phyloP scores from a whole-genome alignment of 2,888 invertebrate genomes.

The Conchocele bisecta region DNA sequence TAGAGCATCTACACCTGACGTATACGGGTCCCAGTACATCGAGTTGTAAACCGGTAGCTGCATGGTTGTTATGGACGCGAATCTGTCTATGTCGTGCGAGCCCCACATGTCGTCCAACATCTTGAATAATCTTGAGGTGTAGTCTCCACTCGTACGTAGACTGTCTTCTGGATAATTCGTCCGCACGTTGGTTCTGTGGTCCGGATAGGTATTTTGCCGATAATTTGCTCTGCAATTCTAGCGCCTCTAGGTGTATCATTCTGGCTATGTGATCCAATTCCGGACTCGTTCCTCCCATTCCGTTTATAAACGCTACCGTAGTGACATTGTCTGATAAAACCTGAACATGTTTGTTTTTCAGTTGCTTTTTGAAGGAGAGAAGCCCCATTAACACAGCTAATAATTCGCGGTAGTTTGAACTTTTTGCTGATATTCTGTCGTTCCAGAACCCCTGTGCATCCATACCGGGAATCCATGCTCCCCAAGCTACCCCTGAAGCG shows the following conservation, averaged over 20 bases:
- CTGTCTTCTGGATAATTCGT: not conserved
- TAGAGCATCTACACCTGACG: slow-evolving; percentile 16
- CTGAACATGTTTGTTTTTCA: not conserved
- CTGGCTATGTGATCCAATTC: not conserved
- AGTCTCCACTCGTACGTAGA: not conserved
- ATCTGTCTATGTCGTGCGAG: slow-evolving; percentile 12
- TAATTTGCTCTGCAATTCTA: not conserved
- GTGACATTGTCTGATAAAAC: slow-evolving; percentile 3
- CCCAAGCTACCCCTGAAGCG: not conserved
- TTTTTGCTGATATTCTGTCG: not conserved
- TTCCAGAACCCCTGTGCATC: slow-evolving; percentile 4
- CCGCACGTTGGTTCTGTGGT: not conserved
- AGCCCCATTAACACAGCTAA: slow-evolving; percentile 12
- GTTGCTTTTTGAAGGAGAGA: not conserved
- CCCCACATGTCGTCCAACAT: slow-evolving; percentile 11
- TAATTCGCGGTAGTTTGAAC: slow-evolving; percentile 13
- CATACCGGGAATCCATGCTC: slow-evolving; percentile 1
- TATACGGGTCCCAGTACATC: slow-evolving; percentile 11
- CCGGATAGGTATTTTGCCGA: not conserved
- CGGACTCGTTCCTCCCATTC: not conserved
- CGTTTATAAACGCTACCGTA: not conserved
- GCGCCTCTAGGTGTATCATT: not conserved
- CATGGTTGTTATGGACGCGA: slow-evolving; percentile 5
- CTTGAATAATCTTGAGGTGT: slow-evolving; percentile 10
- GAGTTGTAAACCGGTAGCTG: slow-evolving; percentile 22